Evolutionary conservation across 1,140 invertebrate genomes (phyloP).

Genomic region (Pogonomyrmex californicus): DNA sequence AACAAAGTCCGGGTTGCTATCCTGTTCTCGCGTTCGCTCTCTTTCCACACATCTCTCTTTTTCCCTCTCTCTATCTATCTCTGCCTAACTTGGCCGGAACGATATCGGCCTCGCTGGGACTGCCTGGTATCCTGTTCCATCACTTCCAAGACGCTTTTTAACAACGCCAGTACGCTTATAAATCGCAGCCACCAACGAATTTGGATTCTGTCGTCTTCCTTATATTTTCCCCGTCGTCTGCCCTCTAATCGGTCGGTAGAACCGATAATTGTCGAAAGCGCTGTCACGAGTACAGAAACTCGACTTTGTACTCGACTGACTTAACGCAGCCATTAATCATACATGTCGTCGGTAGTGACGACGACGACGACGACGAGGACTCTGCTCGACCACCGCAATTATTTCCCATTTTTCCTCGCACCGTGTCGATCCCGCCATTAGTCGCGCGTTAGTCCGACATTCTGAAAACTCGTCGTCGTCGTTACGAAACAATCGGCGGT

Average conservation of each 20-base stretch:
- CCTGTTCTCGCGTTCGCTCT: constrained; percentile 55
- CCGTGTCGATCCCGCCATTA: constrained; percentile 36
- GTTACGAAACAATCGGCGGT: constrained; percentile 49
- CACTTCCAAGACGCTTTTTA: constrained; percentile 73
- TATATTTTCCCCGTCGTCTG: constrained; percentile 49
- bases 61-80: constrained; percentile 62
- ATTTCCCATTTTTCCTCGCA: constrained; percentile 46
- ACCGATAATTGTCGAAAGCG: constrained; percentile 71
- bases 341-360: constrained; percentile 46
- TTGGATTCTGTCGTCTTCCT: constrained; percentile 65
- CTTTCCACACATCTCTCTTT: constrained; percentile 39
- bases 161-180: constrained; percentile 53
- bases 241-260: constrained; percentile 54
- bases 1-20: constrained; percentile 83
- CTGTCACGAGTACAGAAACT: constrained; percentile 43
- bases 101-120: constrained; percentile 55
- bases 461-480: constrained; percentile 65
- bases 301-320: constrained; percentile 53
- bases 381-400: constrained; percentile 42
- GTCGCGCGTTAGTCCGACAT: constrained; percentile 61
- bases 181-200: constrained; percentile 66
- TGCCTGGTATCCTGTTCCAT: constrained; percentile 51
- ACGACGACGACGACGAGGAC: constrained; percentile 42
- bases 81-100: constrained; percentile 64
- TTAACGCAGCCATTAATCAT: constrained; percentile 74